These are phyloP conservation scores for Achlya flavicornis DNA, from an alignment of 2,888 invertebrate species.

Conservation along the genomic window DNA sequence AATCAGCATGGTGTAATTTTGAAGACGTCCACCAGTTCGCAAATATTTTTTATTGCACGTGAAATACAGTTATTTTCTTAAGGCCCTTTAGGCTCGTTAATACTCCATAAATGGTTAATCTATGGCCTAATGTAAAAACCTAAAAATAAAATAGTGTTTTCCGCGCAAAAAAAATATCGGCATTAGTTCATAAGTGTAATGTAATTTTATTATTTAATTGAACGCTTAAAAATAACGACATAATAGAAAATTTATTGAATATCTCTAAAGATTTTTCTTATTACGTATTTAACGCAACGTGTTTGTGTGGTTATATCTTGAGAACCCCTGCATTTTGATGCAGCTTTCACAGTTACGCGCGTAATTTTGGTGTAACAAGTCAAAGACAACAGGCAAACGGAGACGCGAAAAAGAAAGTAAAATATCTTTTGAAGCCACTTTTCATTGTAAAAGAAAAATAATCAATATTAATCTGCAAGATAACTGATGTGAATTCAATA, in stretches of 20 bases:
- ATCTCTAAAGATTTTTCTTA: no score
- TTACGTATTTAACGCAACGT: no score
- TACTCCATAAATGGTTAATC: no score
- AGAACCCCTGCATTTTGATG: no score
- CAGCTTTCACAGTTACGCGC: no score
- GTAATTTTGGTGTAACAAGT: no score
- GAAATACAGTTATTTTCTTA: neutral
- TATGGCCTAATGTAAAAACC: no score
- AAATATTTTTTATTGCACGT: neutral
- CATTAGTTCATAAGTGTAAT: neutral
- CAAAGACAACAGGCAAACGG: neutral
- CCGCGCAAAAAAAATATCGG: neutral
- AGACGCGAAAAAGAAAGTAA: neutral
- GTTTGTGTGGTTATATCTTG: no score
- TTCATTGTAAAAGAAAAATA: no score
- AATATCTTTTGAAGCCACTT: no score
- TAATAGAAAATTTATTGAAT: neutral
- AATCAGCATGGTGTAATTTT: neutral
- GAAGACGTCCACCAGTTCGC: neutral
- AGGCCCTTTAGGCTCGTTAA: neutral
- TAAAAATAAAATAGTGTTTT: neutral
- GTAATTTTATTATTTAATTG: constrained; percentile 1
- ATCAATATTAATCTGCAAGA: neutral
- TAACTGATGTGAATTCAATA: neutral
- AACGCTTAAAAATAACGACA: neutral